Conservation (phyloP, 2,888 invertebrate species). For the Lycocerus yunnanus region DNA sequence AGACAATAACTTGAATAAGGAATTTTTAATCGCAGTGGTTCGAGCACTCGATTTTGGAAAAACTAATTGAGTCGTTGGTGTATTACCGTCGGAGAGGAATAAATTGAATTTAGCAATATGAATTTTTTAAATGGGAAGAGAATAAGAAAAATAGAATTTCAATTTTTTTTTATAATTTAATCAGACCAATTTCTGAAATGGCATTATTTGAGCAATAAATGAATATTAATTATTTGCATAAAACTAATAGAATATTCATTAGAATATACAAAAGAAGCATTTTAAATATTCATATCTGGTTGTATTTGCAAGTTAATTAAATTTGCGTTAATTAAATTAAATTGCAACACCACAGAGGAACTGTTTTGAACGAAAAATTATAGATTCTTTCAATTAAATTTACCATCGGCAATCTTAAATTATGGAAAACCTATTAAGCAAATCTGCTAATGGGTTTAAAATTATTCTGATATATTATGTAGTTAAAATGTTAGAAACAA, state of each 20-base stretch:
- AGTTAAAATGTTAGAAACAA: neutral
- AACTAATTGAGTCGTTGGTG: no score
- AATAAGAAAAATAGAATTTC: neutral
- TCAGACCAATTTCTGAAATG: neutral
- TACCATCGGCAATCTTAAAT: neutral
- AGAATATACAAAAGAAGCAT: neutral
- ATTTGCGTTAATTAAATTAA: conserved; percentile 4
- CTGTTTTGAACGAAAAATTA: neutral
- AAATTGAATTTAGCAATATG: neutral
- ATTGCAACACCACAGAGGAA: neutral
- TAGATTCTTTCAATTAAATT: neutral
- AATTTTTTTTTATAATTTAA: neutral
- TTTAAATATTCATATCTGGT: conserved; percentile 10
- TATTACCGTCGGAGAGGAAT: neutral
- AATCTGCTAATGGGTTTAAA: neutral
- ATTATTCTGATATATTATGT: neutral
- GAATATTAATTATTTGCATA: conserved; percentile 8
- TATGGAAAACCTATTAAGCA: neutral
- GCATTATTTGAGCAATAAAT: neutral
- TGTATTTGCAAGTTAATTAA: neutral
- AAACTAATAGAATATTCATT: conserved; percentile 11
- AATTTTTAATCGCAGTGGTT: neutral
- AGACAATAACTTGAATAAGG: neutral
- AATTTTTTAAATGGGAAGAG: neutral
- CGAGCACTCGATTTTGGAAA: neutral